Conservation (phyloP, 2,113 vertebrate genomes). For the Grammomys dolichurus region DNA sequence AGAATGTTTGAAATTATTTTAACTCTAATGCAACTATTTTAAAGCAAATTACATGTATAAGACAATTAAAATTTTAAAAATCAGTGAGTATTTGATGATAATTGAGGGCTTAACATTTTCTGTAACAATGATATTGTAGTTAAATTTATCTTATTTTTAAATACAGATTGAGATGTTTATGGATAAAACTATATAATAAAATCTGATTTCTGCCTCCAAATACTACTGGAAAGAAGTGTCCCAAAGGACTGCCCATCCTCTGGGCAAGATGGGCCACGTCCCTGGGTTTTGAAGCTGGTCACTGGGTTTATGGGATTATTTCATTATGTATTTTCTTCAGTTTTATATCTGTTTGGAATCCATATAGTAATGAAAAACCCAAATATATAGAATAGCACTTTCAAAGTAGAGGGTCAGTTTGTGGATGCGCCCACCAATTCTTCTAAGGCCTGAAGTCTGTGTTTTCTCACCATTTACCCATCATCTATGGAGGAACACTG, state of each 20-base stretch:
- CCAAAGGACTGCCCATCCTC: background rate
- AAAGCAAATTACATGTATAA: background rate
- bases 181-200: background rate
- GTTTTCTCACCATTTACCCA: background rate
- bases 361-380: background rate
- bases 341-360: background rate
- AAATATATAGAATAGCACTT: background rate
- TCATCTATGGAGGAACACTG: background rate
- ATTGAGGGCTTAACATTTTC: background rate
- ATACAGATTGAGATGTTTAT: background rate
- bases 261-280: background rate
- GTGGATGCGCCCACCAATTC: background rate
- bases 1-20: background rate
- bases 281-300: background rate
- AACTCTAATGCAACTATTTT: background rate
- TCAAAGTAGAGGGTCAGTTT: background rate
- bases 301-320: background rate
- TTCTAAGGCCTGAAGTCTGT: background rate
- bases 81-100: background rate
- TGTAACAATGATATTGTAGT: background rate
- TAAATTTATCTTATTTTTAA: background rate
- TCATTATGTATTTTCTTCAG: background rate
- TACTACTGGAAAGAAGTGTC: background rate
- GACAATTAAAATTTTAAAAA: background rate
- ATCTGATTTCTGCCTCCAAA: slow-evolving; percentile 32